Base-by-base conservation (phyloP, 2,888 invertebrate genomes). In the Scaptomyza flava region DNA sequence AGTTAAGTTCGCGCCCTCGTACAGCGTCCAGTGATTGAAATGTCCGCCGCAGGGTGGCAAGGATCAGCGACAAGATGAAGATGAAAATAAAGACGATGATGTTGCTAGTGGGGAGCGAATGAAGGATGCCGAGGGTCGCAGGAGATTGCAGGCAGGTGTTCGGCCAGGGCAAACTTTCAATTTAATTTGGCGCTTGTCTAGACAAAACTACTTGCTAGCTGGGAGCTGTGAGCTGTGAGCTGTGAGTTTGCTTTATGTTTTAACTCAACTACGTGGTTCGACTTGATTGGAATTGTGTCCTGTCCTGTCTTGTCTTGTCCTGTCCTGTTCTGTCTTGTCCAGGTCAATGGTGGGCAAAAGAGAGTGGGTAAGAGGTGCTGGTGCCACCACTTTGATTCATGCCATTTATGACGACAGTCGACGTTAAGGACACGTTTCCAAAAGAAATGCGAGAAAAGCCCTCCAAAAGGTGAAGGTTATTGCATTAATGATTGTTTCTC, bases 161-260 rank as follows among this genome's bases (percentile, higher is more conserved):
- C 53, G 62, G 64, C 30, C 57, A 43, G 41, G 66, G 47, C 46
- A 80, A 86, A 83, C 63, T 86, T 86, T 68, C 68, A 83, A 80
- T 83, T 81, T 77, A 80, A 77, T 80, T 81, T 86, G 75, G 57
- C 63, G 56, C 64, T 75, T 63, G 87, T 83, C 81, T 86, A 86
- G 87, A 81, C 81, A 50, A 23, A 64, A 47, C 61, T 27, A 63
- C 57, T 36, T 36, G 45, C 51, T 48, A 23, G 57, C 59, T 58
- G 69, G 62, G 36, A 30, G 61, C 59, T 58, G 69, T 62, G 36
- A 30, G 61, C 59, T 58, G 69, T 62, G 36, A 30, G 61, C 53
- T 53, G 46, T 43, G 57, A 43, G 47, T 57, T 62, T 38, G 57
- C 56, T 74, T 80, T 77, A 83, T 80, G 77, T 66, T 61, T 66